Conservation (phyloP, 2,888 invertebrate species). For the Xanthia icteritia region DNA sequence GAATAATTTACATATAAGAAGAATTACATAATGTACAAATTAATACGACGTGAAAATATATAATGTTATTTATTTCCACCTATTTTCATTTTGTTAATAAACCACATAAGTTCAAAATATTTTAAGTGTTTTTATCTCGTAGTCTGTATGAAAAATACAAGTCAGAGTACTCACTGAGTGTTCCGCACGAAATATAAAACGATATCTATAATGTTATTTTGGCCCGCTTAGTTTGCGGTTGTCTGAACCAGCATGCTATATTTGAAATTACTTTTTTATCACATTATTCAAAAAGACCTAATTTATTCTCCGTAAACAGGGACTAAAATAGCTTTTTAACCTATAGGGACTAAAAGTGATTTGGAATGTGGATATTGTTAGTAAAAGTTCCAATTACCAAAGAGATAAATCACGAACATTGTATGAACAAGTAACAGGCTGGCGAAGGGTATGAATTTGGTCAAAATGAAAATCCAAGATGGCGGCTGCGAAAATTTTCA, state of each 20-base stretch:
- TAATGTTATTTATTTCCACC: constrained; percentile 89
- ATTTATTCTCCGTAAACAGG: no score
- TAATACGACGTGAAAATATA: constrained; percentile 88
- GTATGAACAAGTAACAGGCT: no score
- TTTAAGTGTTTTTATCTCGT: constrained; percentile 55
- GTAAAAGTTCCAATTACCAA: no score
- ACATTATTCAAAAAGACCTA: no score
- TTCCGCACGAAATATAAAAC: background rate
- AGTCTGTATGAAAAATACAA: background rate
- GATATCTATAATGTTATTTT: background rate
- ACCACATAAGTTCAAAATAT: constrained; percentile 82
- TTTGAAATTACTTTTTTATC: no score
- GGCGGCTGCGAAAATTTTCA: no score
- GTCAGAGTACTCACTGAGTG: background rate
- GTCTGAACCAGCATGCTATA: background rate
- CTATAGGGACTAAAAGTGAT: no score
- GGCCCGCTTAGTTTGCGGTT: background rate
- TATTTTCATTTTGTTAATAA: constrained; percentile 89
- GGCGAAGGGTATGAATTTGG: no score
- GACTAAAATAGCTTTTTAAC: no score
- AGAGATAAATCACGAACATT: no score
- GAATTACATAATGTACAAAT: constrained; percentile 89
- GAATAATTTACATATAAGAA: constrained; percentile 81
- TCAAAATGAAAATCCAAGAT: no score
- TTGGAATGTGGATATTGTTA: no score